A percentile compares a stretch with the other conserved stretches of the same genome.
Conservation (phyloP, 2,113 vertebrate species). For the Vidua macroura region DNA sequence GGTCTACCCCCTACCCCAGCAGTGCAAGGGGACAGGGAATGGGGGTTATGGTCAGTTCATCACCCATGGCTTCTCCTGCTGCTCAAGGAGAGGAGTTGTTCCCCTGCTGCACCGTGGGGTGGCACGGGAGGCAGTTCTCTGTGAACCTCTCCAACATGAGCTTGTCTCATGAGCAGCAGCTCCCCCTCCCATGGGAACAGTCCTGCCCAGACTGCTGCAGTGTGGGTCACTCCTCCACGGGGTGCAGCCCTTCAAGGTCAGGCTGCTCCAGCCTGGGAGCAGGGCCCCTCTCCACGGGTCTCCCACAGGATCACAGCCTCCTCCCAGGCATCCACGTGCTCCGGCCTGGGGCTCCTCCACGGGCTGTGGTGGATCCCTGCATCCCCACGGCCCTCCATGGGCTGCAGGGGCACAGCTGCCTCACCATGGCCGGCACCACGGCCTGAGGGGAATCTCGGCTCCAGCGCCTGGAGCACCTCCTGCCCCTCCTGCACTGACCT, state of each 20-base stretch:
- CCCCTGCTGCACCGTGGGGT: neutral
- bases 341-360: too few species aligned
- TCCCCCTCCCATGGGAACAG: neutral
- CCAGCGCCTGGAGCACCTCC: too few species aligned
- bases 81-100: neutral
- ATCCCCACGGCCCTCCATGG: too few species aligned
- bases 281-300: neutral
- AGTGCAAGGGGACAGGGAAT: neutral
- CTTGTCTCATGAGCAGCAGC: neutral
- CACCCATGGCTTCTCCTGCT: accelerated
- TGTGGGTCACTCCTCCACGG: too few species aligned
- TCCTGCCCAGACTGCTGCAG: neutral
- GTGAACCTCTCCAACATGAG: neutral
- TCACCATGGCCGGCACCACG: too few species aligned
- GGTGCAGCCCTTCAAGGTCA: neutral
- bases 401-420: too few species aligned
- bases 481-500: neutral
- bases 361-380: too few species aligned
- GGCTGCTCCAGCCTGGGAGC: neutral
- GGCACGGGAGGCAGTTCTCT: neutral
- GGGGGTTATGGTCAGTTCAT: neutral
- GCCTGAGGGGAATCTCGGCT: neutral
- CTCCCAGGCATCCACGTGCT: too few species aligned
- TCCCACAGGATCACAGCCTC: too few species aligned
- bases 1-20: neutral